Evolutionary conservation across 2,797 vertebrate species (phyloP).

Genomic region (Aphelocoma californica): DNA sequence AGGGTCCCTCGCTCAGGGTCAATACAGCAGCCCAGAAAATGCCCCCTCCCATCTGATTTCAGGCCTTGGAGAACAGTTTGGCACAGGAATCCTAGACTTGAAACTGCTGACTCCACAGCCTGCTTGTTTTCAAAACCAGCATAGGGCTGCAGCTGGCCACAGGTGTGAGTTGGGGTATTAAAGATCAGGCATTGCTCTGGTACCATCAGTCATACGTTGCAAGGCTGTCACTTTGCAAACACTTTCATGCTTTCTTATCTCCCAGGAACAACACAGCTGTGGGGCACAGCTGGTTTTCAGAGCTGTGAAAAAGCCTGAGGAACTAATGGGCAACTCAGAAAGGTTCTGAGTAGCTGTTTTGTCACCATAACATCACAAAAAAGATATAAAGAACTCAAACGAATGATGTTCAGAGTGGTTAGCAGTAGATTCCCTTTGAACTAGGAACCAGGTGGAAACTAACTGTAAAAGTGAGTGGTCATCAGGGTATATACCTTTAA

Average conservation of each 20-base stretch:
- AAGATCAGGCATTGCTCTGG: not conserved
- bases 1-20: fast-evolving
- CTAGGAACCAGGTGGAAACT: not conserved
- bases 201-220: fast-evolving
- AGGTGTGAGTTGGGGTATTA: not conserved
- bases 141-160: fast-evolving
- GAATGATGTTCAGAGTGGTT: not conserved
- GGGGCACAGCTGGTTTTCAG: not conserved
- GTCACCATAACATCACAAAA: not conserved
- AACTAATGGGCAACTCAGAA: not conserved
- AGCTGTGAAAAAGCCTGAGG: not conserved
- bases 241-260: not conserved
- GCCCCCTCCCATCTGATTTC: not conserved
- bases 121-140: not conserved
- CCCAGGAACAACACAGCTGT: not conserved
- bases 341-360: not conserved
- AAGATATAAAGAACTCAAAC: not conserved
- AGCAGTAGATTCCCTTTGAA: not conserved
- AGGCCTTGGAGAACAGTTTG: not conserved
- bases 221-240: not conserved
- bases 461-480: not conserved
- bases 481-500: not conserved
- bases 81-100: not conserved
- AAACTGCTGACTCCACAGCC: not conserved
- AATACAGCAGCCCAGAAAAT: not conserved